These are phyloP conservation scores for Mastomys coucha DNA, from an alignment of 2,113 vertebrate species.

Conservation along the genomic window DNA sequence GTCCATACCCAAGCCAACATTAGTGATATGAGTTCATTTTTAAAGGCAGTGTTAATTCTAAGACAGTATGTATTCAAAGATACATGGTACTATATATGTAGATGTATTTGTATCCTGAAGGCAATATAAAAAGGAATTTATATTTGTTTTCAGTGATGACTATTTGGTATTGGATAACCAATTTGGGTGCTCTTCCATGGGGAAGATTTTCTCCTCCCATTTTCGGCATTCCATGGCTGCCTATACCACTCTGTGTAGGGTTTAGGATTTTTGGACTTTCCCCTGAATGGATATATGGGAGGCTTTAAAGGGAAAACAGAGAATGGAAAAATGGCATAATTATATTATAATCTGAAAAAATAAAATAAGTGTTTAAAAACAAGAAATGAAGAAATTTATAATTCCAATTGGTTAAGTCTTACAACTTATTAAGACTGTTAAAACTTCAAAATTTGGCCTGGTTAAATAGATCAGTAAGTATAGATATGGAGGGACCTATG, in stretches of 20 bases:
- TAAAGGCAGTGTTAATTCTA: slow-evolving; percentile 32
- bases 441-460: too few species aligned
- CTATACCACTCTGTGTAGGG: neutral
- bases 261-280: too few species aligned
- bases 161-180: neutral
- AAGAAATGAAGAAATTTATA: too few species aligned
- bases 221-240: neutral
- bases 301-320: too few species aligned
- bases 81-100: neutral
- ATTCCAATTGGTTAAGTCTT: too few species aligned
- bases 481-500: neutral
- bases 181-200: neutral
- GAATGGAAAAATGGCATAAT: too few species aligned
- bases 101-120: neutral
- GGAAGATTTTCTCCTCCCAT: neutral
- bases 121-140: slow-evolving; percentile 10
- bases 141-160: neutral
- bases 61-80: slow-evolving; percentile 8
- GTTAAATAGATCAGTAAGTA: neutral
- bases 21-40: slow-evolving; percentile 8
- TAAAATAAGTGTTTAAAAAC: too few species aligned
- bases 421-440: too few species aligned
- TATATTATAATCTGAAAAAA: too few species aligned
- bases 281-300: too few species aligned
- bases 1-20: neutral